Conservation (phyloP, 53 echinoderm and acorn worm species). For the Crossaster papposus region DNA sequence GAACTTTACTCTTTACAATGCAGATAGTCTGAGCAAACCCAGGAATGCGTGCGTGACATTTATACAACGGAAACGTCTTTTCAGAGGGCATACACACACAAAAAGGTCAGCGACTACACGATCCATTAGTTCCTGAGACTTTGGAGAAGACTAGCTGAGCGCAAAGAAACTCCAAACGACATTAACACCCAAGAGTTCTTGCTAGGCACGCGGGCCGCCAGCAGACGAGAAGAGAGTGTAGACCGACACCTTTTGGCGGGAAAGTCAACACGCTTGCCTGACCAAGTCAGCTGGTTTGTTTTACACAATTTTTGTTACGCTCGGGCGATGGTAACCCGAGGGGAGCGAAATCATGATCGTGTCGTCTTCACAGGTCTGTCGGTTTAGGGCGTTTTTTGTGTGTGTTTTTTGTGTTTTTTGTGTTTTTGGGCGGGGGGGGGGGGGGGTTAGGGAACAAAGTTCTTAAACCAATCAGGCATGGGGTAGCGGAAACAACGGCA, state of each 20-base stretch:
- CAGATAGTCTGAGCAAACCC: background rate
- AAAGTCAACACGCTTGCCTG: background rate
- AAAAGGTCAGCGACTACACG: background rate
- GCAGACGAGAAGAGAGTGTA: background rate
- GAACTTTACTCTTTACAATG: too few relatives aligned
- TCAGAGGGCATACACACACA: background rate
- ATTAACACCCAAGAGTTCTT: background rate
- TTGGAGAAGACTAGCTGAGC: background rate
- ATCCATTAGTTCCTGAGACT: background rate
- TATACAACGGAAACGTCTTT: background rate
- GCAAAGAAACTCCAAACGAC: background rate
- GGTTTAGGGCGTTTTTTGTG: too few relatives aligned
- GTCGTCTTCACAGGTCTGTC: conserved; percentile 2
- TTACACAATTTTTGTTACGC: too few relatives aligned
- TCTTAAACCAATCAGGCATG: background rate
- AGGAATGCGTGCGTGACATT: background rate
- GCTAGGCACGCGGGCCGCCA: background rate
- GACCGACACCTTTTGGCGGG: background rate
- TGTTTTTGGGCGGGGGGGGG: too few relatives aligned
- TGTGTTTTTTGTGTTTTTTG: too few relatives aligned
- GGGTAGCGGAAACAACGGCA: background rate
- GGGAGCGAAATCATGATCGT: background rate
- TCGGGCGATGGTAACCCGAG: background rate
- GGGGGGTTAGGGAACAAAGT: too few relatives aligned
- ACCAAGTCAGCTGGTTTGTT: background rate